phyloP scores from a whole-genome alignment of 2,888 invertebrate genomes.

The Netelia virgata region DNA sequence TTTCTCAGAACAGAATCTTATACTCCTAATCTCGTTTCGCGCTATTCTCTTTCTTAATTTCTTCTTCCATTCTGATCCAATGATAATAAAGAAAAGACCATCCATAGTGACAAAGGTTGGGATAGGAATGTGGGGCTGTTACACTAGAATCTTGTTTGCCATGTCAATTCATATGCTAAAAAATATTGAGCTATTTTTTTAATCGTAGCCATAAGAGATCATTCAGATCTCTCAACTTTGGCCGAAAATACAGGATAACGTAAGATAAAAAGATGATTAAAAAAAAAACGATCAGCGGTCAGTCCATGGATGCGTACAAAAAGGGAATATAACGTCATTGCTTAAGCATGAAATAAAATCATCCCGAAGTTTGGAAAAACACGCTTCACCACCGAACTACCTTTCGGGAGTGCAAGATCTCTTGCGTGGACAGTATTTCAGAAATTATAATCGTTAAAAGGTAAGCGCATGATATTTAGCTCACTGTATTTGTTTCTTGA shows the following conservation, averaged over 20 bases:
- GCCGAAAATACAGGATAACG: too few relatives aligned
- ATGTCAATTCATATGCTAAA: not conserved
- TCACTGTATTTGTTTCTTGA: not conserved
- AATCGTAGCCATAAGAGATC: not conserved
- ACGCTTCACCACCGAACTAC: not conserved
- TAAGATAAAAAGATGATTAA: not conserved
- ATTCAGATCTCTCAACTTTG: not conserved
- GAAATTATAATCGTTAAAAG: slow-evolving; percentile 32
- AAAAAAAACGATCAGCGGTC: not conserved
- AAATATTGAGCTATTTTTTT: not conserved
- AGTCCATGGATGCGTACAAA: not conserved
- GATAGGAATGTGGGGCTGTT: too few relatives aligned
- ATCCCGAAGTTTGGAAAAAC: not conserved
- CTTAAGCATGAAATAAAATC: not conserved
- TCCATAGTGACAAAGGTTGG: too few relatives aligned
- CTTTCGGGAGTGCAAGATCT: slow-evolving; percentile 19
- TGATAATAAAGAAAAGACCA: too few relatives aligned
- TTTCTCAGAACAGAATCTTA: too few relatives aligned
- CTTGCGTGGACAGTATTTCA: slow-evolving; percentile 52
- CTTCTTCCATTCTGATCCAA: too few relatives aligned
- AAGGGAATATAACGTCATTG: not conserved
- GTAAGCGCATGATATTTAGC: slow-evolving; percentile 16
- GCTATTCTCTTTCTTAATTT: too few relatives aligned
- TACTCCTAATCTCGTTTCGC: too few relatives aligned
- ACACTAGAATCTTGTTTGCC: not conserved